Conservation (phyloP, 2,888 invertebrate species). For the Cataglyphis cursor region DNA sequence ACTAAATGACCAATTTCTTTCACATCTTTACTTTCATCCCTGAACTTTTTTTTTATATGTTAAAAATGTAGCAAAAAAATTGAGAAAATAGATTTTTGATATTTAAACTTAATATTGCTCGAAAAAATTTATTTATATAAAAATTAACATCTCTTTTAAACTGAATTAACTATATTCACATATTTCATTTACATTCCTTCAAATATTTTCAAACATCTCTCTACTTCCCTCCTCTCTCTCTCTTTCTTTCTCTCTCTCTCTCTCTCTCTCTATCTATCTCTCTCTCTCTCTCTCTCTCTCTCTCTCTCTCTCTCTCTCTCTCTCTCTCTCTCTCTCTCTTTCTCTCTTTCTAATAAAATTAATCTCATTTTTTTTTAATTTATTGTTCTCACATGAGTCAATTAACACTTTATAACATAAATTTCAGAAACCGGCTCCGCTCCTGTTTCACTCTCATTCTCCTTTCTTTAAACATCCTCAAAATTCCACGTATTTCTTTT, state of each 20-base stretch:
- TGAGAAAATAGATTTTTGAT: not conserved
- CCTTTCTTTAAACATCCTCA: not conserved
- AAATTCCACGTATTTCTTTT: conserved; percentile 8
- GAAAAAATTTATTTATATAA: not conserved
- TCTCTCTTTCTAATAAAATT: not conserved
- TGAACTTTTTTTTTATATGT: not conserved
- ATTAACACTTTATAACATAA: conserved; percentile 10
- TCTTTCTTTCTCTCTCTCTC: too few species aligned
- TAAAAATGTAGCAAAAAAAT: not conserved
- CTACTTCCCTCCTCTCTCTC: too few species aligned
- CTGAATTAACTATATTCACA: not conserved
- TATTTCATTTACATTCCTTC: not conserved
- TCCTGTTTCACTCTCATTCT: conserved; percentile 27
- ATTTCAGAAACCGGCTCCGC: not conserved
- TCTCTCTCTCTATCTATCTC: too few species aligned
- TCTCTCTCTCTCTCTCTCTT: too few species aligned
- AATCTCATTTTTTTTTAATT: not conserved
- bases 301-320: too few species aligned
- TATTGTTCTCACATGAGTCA: not conserved
- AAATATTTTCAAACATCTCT: not conserved
- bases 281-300: not conserved
- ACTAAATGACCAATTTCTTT: not conserved
- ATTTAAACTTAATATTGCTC: not conserved
- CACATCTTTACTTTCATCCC: not conserved
- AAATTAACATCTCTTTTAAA: not conserved